Conservation (phyloP, 2,113 vertebrate species). For the Cisticola juncidis region DNA sequence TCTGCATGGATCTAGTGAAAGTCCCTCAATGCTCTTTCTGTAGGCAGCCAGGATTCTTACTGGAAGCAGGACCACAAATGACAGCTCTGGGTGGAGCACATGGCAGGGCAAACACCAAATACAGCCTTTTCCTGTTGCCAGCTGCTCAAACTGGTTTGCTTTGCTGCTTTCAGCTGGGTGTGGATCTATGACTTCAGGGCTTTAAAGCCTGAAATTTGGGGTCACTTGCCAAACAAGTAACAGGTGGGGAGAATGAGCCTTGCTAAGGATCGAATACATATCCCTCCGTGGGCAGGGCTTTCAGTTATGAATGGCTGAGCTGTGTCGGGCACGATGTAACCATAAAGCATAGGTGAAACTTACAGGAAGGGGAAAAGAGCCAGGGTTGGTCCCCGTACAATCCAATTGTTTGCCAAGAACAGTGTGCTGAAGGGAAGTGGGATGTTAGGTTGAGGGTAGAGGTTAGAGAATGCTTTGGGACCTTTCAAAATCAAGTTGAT, state of each 20-base stretch:
- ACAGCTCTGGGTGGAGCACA: not conserved
- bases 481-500: not conserved
- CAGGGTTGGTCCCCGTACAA: not conserved
- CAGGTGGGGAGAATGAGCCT: not conserved
- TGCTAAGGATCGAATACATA: not conserved
- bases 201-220: not conserved
- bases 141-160: constrained; percentile 1
- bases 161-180: not conserved
- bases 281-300: not conserved
- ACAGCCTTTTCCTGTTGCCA: not conserved
- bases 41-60: not conserved
- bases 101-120: not conserved
- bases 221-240: not conserved
- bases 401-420: not conserved
- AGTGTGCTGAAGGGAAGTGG: not conserved
- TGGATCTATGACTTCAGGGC: not conserved
- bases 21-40: not conserved
- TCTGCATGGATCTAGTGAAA: not conserved
- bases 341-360: not conserved
- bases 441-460: not conserved
- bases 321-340: not conserved
- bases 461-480: not conserved
- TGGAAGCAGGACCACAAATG: not conserved
- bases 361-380: not conserved
- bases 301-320: not conserved